Evolutionary conservation across 2,113 vertebrate genomes (phyloP).

Genomic region (Strix aluco): DNA sequence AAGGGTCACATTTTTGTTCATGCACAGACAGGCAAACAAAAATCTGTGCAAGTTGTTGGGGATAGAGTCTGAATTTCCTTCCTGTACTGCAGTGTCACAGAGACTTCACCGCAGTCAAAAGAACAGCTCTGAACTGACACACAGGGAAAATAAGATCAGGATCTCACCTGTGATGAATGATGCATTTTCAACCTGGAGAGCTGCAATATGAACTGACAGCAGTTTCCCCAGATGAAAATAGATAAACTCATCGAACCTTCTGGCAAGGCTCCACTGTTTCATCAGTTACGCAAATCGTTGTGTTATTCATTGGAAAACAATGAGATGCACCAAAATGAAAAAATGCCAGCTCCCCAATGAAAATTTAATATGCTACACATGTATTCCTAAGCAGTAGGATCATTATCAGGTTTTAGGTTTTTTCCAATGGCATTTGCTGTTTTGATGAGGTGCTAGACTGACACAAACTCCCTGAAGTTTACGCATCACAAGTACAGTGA

Average conservation of each 20-base stretch:
- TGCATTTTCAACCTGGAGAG: not conserved
- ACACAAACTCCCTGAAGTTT: not conserved
- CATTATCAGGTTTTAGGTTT: not conserved
- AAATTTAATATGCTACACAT: not conserved
- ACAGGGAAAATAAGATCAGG: not conserved
- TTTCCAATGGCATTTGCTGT: not conserved
- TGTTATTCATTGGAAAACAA: constrained; percentile 23
- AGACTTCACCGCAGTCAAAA: not conserved
- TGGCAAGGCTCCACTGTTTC: not conserved
- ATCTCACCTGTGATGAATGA: not conserved
- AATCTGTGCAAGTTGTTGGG: not conserved
- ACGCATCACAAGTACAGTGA: not conserved
- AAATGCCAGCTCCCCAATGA: not conserved
- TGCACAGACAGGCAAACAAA: not conserved
- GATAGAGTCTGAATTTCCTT: not conserved
- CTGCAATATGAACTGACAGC: constrained; percentile 16
- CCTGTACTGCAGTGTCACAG: not conserved
- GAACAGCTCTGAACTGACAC: not conserved
- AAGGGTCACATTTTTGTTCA: not conserved
- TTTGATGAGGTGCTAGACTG: not conserved
- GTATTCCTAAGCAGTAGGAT: not conserved
- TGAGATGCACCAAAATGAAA: not conserved
- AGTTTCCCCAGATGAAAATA: constrained; percentile 41
- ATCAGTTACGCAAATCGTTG: not conserved
- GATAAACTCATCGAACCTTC: constrained; percentile 51